These are phyloP conservation scores for Lordiphosa mommai DNA, from an alignment of 1,140 invertebrate species.

Conservation along the genomic window DNA sequence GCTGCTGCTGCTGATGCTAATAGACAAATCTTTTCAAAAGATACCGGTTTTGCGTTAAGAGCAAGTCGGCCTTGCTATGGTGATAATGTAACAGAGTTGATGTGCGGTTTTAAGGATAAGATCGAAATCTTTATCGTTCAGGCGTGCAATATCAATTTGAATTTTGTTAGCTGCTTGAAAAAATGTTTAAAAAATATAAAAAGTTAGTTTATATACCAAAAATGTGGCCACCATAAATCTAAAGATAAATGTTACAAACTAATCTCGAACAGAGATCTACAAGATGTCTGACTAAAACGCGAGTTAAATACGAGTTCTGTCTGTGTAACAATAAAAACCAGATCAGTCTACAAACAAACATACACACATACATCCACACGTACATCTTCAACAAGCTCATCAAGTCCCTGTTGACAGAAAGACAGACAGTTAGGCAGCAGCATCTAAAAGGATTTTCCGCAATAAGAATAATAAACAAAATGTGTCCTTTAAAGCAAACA, in stretches of 20 bases:
- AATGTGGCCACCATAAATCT: too few relatives aligned
- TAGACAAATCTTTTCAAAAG: conserved; percentile 1
- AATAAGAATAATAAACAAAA: conserved; percentile 70
- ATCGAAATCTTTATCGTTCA: conserved; percentile 5
- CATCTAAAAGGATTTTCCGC: conserved; percentile 45
- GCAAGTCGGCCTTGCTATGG: conserved; percentile 3
- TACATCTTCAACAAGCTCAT: conserved; percentile 63
- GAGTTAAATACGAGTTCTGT: background rate
- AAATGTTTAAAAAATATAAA: background rate
- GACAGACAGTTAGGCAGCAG: conserved; percentile 8
- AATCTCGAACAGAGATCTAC: conserved; percentile 23
- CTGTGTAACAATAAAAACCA: conserved; percentile 58
- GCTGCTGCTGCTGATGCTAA: background rate
- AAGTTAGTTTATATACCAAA: background rate
- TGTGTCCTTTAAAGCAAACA: conserved; percentile 72
- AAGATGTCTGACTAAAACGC: conserved; percentile 7
- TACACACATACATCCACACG: too few relatives aligned
- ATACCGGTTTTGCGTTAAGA: conserved; percentile 3
- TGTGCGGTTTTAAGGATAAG: conserved; percentile 1
- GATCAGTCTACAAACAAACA: conserved; percentile 28
- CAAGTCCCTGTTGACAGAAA: conserved; percentile 62
- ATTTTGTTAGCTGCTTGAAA: background rate
- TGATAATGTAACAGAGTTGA: background rate
- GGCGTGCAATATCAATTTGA: conserved; percentile 3
- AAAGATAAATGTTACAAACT: conserved; percentile 43